A percentile compares a stretch with the other conserved stretches of the same genome.
phyloP scores from a whole-genome alignment of 2,113 vertebrate species.

The Protomyctophum bolini region DNA sequence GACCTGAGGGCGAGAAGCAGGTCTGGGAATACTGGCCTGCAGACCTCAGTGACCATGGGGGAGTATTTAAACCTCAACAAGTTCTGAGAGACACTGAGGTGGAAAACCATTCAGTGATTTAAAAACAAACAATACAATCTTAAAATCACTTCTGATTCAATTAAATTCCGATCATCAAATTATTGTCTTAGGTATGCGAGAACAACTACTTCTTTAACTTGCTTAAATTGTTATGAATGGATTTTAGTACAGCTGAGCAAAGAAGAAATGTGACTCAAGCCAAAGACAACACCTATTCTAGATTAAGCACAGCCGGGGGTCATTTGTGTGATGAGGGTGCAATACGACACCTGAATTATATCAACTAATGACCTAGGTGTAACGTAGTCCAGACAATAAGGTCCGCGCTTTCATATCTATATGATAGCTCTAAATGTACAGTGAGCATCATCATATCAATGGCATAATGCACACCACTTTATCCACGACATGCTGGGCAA shows the following conservation, averaged over 20 bases:
- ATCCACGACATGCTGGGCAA: neutral
- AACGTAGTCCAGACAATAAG: neutral
- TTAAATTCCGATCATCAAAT: no score
- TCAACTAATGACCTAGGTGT: conserved; percentile 6
- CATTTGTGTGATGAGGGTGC: conserved; percentile 31
- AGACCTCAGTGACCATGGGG: no score
- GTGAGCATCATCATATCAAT: conserved; percentile 1
- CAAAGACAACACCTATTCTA: conserved; percentile 2
- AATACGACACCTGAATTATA: conserved; percentile 5
- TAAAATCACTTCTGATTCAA: no score
- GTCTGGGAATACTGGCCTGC: no score
- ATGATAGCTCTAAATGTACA: neutral
- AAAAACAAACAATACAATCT: neutral
- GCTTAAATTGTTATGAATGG: no score
- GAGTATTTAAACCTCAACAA: no score
- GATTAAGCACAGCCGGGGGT: conserved; percentile 12
- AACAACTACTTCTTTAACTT: no score
- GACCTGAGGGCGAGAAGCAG: no score
- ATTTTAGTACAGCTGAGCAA: neutral
- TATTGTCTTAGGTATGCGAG: no score
- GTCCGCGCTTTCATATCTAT: neutral
- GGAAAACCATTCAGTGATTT: no score
- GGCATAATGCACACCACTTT: neutral
- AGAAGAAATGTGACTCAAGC: conserved; percentile 7
- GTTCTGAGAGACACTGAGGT: no score